phyloP scores from a whole-genome alignment of 2,888 invertebrate genomes.

The Andrena praecox region DNA sequence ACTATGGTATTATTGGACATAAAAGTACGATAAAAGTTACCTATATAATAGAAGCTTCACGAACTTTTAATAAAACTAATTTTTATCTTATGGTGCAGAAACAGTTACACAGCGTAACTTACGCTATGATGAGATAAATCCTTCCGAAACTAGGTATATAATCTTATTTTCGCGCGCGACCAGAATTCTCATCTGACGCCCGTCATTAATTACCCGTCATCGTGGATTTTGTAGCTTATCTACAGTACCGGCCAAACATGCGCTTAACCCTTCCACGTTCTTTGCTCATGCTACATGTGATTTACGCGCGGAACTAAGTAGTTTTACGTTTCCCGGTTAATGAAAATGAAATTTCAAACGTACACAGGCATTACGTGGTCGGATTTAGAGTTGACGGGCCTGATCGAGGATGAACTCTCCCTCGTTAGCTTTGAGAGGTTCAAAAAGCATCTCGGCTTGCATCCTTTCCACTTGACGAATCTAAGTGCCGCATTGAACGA shows the following conservation, averaged over 20 bases:
- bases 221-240: conserved; percentile 7
- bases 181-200: conserved; percentile 23
- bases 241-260: conserved; percentile 45
- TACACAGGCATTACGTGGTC: conserved; percentile 76
- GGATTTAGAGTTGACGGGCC: conserved; percentile 85
- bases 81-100: too few relatives aligned
- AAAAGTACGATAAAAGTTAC: too few relatives aligned
- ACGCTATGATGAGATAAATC: too few relatives aligned
- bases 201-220: conserved; percentile 31
- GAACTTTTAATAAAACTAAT: too few relatives aligned
- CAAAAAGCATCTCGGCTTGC: conserved; percentile 87
- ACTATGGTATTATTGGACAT: too few relatives aligned
- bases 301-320: background rate
- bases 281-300: conserved; percentile 1
- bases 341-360: conserved; percentile 64
- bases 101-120: too few relatives aligned
- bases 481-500: conserved; percentile 87
- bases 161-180: background rate
- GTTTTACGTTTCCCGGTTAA: background rate
- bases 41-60: too few relatives aligned
- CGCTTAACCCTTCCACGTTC: conserved; percentile 36
- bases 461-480: conserved; percentile 88
- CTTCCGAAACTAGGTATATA: too few relatives aligned
- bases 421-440: conserved; percentile 87
- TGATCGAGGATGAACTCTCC: conserved; percentile 87